phyloP scores from a whole-genome alignment of 1,140 invertebrate genomes.

The Globodera ellingtonae region DNA sequence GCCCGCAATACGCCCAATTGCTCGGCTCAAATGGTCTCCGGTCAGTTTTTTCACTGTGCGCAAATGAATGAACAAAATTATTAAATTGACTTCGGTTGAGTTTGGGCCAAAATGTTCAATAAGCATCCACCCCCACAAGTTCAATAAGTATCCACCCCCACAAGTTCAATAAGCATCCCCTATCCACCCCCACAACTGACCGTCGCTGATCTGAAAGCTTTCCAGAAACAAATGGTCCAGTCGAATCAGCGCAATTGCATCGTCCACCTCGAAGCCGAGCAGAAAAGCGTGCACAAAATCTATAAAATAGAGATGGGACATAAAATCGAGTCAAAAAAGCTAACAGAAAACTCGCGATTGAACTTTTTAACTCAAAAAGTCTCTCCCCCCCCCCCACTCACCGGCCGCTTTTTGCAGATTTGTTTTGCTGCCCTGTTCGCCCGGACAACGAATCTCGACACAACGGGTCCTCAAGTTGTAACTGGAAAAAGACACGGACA shows the following conservation, averaged over 20 bases:
- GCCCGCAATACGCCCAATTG: constrained; percentile 92
- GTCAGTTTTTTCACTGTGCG: constrained; percentile 82
- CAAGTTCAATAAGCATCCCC: constrained; percentile 20
- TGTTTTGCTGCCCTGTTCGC: constrained; percentile 73
- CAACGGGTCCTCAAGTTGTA: constrained; percentile 89
- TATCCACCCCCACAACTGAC: constrained; percentile 59
- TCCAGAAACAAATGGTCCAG: constrained; percentile 97
- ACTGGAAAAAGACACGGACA: constrained; percentile 53
- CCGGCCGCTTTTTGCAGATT: constrained; percentile 89
- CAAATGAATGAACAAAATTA: constrained; percentile 12
- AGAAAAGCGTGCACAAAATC: constrained; percentile 97
- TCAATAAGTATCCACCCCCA: constrained; percentile 25
- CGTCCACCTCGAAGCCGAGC: constrained; percentile 94
- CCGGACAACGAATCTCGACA: constrained; percentile 77
- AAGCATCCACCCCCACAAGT: constrained; percentile 28
- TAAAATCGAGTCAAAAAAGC: not conserved
- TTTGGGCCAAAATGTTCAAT: not conserved
- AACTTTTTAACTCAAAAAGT: not conserved
- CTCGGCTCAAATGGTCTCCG: constrained; percentile 91
- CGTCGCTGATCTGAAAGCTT: constrained; percentile 92
- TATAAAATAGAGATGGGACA: not conserved
- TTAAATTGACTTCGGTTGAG: not conserved
- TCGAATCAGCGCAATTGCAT: constrained; percentile 88
- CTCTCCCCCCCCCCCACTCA: not conserved
- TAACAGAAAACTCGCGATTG: not conserved